Evolutionary conservation across 2,888 invertebrate species (phyloP).

Genomic region (Lithophane leautieri): DNA sequence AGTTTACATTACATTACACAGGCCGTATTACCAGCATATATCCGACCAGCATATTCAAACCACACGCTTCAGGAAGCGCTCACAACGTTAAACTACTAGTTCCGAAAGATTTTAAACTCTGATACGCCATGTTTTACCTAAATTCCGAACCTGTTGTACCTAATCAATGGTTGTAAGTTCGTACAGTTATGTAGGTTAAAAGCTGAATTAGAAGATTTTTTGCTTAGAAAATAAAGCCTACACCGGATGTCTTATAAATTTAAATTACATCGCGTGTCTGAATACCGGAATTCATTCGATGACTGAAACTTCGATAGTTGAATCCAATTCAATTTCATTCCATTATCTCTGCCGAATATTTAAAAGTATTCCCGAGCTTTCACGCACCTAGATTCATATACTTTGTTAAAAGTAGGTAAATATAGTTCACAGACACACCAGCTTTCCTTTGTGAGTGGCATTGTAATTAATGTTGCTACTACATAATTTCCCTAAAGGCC

Average conservation of each 20-base stretch:
- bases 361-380: constrained; percentile 1
- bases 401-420: constrained; percentile 27
- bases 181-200: constrained; percentile 35
- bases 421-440: constrained; percentile 36
- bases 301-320: constrained; percentile 15
- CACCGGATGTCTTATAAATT: too few species aligned
- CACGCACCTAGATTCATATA: constrained; percentile 7
- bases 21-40: constrained; percentile 25
- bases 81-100: constrained; percentile 40
- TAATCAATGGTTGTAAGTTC: constrained; percentile 33
- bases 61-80: constrained; percentile 53
- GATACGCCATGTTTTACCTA: constrained; percentile 45
- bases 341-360: constrained; percentile 5
- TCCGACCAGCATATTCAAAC: constrained; percentile 27
- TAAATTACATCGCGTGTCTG: constrained; percentile 34
- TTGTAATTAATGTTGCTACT: constrained; percentile 60
- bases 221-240: too few species aligned
- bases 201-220: neutral
- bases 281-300: constrained; percentile 7
- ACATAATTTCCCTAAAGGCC: constrained; percentile 65
- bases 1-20: constrained; percentile 33
- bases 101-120: constrained; percentile 52
- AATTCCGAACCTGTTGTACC: constrained; percentile 49
- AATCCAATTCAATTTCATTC: constrained; percentile 33
- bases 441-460: constrained; percentile 44